Evolutionary conservation across 1,140 invertebrate genomes (phyloP), one percentile per base, ranked within the genome.

Genomic region (Agrilus planipennis): DNA sequence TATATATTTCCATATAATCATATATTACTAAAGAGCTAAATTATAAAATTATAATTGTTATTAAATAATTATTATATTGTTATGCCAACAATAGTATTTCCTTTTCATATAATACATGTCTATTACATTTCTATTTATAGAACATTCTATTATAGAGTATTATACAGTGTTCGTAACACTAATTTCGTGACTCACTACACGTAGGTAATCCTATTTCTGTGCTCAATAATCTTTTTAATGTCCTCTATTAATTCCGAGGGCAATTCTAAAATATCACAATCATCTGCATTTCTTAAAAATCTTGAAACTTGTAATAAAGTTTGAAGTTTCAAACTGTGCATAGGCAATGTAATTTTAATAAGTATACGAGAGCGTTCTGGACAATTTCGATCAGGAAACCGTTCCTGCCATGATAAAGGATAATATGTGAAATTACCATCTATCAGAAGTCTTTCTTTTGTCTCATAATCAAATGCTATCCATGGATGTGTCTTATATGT

Each of bases 401-500:
- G 47, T 41, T 57, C 53, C 12, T 30, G 50, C 4, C 41, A 44
- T 1, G 57, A 50, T 46, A 49, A 46, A 15, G 59, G 57, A 17
- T 45, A 30, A 45, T 54, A 70, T 10, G 68, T 45, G 15, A 53
- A 54, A 16, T 62, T 49, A 6, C 60, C 57, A 0, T 63, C 51
- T 7, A 69, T 57, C 41, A 60, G 55, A 54, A 71, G 58, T 14
- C 60, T 50, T 43, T 81, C 77, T 27, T 70, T 70, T 0, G 76
- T 77, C 16, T 70, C 52, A 21, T 65, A 51, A 53, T 83, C 76
- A 20, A 73, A 54, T 48, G 81, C 81, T 19, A 83, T 70, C 81
- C 81, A 85, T 5, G 77, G 76, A 65, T 85, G 82, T 2, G 70
- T 72, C 14, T 70, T 76, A 58, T 69, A 85, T 0, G 82, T 84